A percentile compares a stretch with the other conserved stretches of the same genome.
Evolutionary conservation across 2,797 vertebrate species (phyloP).

Genomic region (Gila robusta): DNA sequence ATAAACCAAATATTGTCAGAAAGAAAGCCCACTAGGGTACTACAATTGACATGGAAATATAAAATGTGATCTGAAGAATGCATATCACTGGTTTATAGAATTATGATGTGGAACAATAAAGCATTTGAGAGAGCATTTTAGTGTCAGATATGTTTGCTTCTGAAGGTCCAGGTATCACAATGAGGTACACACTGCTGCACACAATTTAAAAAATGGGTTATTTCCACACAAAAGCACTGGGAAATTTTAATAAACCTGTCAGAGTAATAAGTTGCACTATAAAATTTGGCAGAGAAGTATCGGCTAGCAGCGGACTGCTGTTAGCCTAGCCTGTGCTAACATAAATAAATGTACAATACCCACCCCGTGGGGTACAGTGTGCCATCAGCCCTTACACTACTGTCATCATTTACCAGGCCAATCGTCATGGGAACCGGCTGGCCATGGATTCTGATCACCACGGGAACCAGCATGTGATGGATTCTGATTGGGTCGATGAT

Average conservation of each 20-base stretch:
- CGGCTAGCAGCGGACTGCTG: not conserved
- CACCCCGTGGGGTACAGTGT: constrained; percentile 73
- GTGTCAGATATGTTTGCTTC: not conserved
- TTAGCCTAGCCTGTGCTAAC: constrained; percentile 69
- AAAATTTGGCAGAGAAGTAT: not conserved
- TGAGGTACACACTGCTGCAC: not conserved
- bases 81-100: not conserved
- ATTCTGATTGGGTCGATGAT: constrained; percentile 87
- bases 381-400: constrained; percentile 74
- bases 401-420: constrained; percentile 78
- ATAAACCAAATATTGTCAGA: not conserved
- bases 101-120: not conserved
- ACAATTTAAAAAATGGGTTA: not conserved
- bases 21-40: constrained; percentile 1
- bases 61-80: constrained; percentile 23
- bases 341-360: constrained; percentile 80
- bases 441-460: constrained; percentile 88
- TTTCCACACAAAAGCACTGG: constrained; percentile 3
- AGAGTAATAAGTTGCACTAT: constrained; percentile 6
- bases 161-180: not conserved
- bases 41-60: not conserved
- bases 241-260: not conserved
- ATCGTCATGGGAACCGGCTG: constrained; percentile 78
- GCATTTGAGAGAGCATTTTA: not conserved
- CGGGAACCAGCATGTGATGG: constrained; percentile 74